Evolutionary conservation across 2,113 vertebrate species (phyloP).

Genomic region (Cranoglanis bouderius): DNA sequence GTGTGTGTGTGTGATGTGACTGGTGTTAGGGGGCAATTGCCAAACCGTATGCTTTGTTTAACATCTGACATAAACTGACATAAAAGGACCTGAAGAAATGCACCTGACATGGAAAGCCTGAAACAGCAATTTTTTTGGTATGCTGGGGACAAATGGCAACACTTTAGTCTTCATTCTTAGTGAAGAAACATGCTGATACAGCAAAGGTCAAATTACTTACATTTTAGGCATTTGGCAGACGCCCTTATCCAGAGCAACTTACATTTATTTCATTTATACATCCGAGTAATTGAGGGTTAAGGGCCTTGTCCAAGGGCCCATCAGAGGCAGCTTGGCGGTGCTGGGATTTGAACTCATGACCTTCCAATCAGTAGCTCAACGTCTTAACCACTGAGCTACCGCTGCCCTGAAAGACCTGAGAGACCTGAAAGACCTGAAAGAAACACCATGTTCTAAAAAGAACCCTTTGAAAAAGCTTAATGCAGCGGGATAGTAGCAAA

Average conservation of each 20-base stretch:
- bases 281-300: too few species aligned
- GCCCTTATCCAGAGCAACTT: too few species aligned
- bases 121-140: background rate
- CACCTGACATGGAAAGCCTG: background rate
- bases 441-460: background rate
- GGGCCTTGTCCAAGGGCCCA: too few species aligned
- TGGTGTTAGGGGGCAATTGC: background rate
- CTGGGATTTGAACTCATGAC: too few species aligned
- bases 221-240: too few species aligned
- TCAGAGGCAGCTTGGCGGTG: too few species aligned
- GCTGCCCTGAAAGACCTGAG: too few species aligned
- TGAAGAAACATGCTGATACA: background rate
- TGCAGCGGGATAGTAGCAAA: background rate
- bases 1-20: background rate
- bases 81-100: background rate
- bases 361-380: too few species aligned
- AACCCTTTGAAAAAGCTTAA: background rate
- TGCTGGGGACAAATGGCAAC: background rate
- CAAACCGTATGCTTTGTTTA: background rate
- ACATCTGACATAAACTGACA: background rate
- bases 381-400: too few species aligned
- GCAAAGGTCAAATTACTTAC: background rate
- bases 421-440: too few species aligned
- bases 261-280: too few species aligned
- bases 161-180: background rate